Evolutionary conservation across 2,888 invertebrate genomes (phyloP), one percentile per base, ranked within the genome.

Genomic region (Thereva nobilitata): DNA sequence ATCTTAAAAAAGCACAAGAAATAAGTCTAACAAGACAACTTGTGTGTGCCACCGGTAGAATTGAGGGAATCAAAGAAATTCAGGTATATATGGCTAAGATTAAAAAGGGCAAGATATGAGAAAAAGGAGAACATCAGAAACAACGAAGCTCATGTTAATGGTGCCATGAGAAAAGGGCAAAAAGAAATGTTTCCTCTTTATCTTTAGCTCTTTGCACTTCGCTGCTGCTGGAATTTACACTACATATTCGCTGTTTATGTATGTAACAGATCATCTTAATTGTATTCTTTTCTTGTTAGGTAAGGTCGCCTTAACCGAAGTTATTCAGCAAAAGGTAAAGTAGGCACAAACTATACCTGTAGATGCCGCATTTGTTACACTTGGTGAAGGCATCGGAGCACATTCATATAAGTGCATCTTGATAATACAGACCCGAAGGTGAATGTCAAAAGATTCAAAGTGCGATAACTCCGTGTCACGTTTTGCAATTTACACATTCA

Each of bases 401-500:
- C 5, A 12, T 6, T 5, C 40, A 10, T 40, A 10, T 5, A 6
- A 53, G 6, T 9, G 8, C 38, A 37, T 52, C 53, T 37, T 37
- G 3, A 50, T 23, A 50, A 34, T 23, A 23, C 23, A 4, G 50
- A 23, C 34, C 2, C 5, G 50, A 12, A 42, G 42, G 42, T 44
- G 34, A 8, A 40, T 40, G 37, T 23, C 9, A 38, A 12, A 12
- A 54, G 64, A 64, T 63, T 40, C 52, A 40, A 38, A 37, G 63
- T 38, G 77, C 78, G 78, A 78, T 78, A 78, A 77, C 76, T 77
- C 77, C 79, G 77, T 78, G 78, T 78, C 78, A 78, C 78, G 78
- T 79, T 78, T 78, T 78, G 76, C 77, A 79, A 78, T 79, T 79
- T 79, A 79, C 79, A 79, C 78, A 79, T 78, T 78, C 76, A 73